Conservation (phyloP, 2,113 vertebrate genomes). For the Danionella cerebrum region DNA sequence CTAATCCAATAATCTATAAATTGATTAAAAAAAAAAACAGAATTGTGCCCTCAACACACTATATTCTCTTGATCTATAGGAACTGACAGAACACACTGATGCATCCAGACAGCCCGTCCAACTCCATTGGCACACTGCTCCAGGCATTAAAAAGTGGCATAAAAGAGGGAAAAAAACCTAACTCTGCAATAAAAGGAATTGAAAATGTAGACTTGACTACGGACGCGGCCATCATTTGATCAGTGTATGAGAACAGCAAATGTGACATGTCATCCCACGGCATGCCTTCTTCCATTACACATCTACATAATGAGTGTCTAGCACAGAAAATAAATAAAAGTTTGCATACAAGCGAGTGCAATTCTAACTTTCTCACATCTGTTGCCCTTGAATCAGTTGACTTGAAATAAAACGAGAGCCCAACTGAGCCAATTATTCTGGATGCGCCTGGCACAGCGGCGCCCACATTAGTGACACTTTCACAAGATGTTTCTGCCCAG, state of each 20-base stretch:
- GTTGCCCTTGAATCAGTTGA: slow-evolving; percentile 2
- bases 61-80: not conserved
- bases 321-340: not conserved
- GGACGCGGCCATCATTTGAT: not conserved
- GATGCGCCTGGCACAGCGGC: not conserved
- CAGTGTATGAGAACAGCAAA: not conserved
- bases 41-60: not conserved
- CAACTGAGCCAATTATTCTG: slow-evolving; percentile 17
- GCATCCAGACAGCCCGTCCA: not conserved
- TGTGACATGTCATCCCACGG: not conserved
- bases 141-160: not conserved
- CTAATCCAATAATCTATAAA: not conserved
- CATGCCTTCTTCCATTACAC: not conserved
- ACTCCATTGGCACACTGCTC: not conserved
- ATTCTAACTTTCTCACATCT: not conserved
- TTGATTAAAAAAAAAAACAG: not conserved
- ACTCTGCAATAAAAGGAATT: not conserved
- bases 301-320: slow-evolving; percentile 5
- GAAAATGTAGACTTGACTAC: not conserved
- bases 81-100: not conserved
- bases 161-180: not conserved
- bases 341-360: not conserved
- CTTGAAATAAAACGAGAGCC: slow-evolving; percentile 13
- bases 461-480: not conserved
- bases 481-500: not conserved